phyloP scores from a whole-genome alignment of 2,113 vertebrate genomes.

The Progne subis region DNA sequence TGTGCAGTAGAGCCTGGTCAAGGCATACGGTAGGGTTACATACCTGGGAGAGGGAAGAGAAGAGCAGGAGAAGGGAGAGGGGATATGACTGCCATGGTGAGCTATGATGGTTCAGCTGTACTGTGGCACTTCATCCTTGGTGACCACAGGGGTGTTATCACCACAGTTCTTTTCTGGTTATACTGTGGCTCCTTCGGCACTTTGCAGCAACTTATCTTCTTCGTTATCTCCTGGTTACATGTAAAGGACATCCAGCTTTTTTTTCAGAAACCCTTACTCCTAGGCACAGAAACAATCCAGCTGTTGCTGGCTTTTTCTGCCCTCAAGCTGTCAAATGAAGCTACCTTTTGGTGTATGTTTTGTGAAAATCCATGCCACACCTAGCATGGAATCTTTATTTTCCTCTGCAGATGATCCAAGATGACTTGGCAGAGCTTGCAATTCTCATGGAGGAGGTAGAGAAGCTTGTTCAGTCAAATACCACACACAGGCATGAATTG shows the following conservation, averaged over 20 bases:
- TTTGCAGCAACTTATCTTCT: background rate
- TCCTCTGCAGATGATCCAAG: slow-evolving; percentile 81
- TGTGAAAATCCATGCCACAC: background rate
- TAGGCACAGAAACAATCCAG: background rate
- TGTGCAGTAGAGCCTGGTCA: background rate
- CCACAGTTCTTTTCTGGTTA: background rate
- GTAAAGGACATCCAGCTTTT: background rate
- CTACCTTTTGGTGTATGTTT: background rate
- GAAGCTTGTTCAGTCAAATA: slow-evolving; percentile 78
- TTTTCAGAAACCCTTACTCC: background rate
- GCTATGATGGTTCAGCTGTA: background rate
- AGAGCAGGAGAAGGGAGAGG: background rate
- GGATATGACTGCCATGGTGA: background rate
- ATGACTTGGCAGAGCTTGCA: slow-evolving; percentile 82
- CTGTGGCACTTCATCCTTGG: background rate
- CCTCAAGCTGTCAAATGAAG: background rate
- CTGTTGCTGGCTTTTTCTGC: background rate
- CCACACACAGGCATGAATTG: slow-evolving; percentile 76
- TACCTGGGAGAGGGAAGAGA: background rate
- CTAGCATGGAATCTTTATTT: background rate
- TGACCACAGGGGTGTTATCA: background rate
- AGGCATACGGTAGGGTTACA: background rate
- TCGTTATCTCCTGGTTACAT: background rate
- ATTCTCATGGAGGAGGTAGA: slow-evolving; percentile 77
- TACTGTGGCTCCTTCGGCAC: background rate